Evolutionary conservation across 2,113 vertebrate species (phyloP), one percentile per base, ranked within the genome.

Genomic region (Toxotes jaculatrix): DNA sequence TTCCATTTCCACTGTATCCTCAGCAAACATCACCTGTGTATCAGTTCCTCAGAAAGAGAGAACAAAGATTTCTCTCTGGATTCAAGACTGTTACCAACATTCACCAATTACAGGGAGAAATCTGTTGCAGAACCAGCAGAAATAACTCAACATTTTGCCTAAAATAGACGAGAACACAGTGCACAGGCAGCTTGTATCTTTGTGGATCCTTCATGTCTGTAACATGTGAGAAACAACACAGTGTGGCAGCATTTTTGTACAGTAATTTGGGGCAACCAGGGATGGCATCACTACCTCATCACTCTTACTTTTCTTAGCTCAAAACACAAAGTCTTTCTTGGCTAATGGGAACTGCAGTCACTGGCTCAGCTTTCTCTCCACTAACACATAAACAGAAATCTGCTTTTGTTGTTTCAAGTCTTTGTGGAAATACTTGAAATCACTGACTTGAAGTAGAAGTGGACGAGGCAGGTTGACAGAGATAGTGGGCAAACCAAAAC

Each of bases 41-140:
- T 76, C 85, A 45, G 32, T 69, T 55, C 57, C 4, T 75, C 82
- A 68, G 51, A 82, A 79, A 62, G 31, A 55, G 75, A 72, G 55
- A 77, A 75, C 64, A 79, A 79, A 82, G 81, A 47, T 34, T 53
- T 79, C 13, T 53, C 27, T 45, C 27, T 49, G 47, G 72, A 79
- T 66, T 56, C 53, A 59, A 32, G 63, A 57, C 64, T 68, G 72
- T 80, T n/a, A 79, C 78, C 75, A 57, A 36, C 42, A 9, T 77
- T 86, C 71, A 69, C 82, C 89, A 91, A 83, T 91, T 89, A 88
- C 45, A n/a, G 56, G 47, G 53, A 68, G 43, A 70, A 78, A 64
- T 68, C 77, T 73, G 77, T 74, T 83, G 62, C 77, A 86, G 63
- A 70, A 62, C 16, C 69, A 79, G 65, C 79, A 86, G 36, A 82